A percentile compares a stretch with the other conserved stretches of the same genome.
phyloP scores from a whole-genome alignment of 2,888 invertebrate species.

The Xylophagus ater region DNA sequence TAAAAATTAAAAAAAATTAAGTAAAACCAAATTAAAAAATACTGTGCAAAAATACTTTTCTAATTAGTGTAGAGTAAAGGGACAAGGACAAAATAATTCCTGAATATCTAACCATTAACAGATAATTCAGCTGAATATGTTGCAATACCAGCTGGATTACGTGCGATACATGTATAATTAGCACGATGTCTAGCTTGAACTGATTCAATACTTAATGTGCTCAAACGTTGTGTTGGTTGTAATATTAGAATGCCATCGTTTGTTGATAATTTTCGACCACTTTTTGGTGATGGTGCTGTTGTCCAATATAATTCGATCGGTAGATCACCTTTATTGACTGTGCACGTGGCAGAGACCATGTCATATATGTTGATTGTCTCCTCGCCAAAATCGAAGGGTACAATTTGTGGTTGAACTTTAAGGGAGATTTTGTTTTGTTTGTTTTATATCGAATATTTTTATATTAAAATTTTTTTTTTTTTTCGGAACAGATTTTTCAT shows the following conservation, averaged over 20 bases:
- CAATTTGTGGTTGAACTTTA: constrained; percentile 67
- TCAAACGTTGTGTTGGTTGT: constrained; percentile 51
- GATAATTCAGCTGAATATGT: constrained; percentile 57
- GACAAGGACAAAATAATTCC: constrained; percentile 11
- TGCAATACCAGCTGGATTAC: constrained; percentile 56
- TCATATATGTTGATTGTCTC: constrained; percentile 66
- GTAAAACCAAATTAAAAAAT: constrained; percentile 7
- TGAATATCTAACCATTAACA: constrained; percentile 35
- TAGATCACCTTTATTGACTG: constrained; percentile 64
- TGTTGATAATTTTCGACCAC: constrained; percentile 44
- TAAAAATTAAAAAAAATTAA: constrained; percentile 5
- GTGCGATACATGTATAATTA: constrained; percentile 62
- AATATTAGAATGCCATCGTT: constrained; percentile 50
- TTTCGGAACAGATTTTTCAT: neutral
- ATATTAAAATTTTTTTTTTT: no score
- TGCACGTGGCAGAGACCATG: constrained; percentile 59
- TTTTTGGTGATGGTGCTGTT: constrained; percentile 40
- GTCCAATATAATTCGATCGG: constrained; percentile 65
- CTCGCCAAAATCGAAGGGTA: constrained; percentile 64
- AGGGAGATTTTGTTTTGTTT: neutral
- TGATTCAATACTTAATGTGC: constrained; percentile 56
- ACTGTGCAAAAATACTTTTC: no score
- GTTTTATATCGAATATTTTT: neutral
- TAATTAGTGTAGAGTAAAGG: no score
- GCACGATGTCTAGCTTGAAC: constrained; percentile 60